phyloP scores from a whole-genome alignment of 2,113 vertebrate genomes.

The Corynorhinus townsendii region DNA sequence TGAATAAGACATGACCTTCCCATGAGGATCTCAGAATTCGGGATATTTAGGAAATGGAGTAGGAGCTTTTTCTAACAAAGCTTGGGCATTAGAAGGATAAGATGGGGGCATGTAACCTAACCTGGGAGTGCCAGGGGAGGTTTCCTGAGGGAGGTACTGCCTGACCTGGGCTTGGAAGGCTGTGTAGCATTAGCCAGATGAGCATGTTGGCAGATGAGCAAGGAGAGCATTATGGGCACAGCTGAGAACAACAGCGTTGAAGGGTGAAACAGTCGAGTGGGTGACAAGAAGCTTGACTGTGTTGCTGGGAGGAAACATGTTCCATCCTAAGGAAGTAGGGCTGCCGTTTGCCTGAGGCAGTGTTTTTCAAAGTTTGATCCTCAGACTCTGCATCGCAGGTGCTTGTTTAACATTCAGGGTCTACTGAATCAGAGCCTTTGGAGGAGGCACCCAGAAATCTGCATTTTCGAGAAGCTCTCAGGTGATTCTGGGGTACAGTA shows the following conservation, averaged over 20 bases:
- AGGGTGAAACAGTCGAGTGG: not conserved
- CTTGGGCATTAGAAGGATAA: not conserved
- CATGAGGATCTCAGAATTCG: not conserved
- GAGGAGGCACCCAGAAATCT: not conserved
- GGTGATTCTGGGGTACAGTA: not conserved
- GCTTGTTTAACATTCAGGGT: not conserved
- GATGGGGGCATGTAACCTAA: not conserved
- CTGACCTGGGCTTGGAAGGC: not conserved
- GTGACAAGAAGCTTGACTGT: not conserved
- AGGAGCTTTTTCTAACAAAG: not conserved
- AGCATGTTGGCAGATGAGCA: not conserved
- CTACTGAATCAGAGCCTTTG: not conserved
- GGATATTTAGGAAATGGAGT: not conserved
- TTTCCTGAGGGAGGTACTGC: not conserved
- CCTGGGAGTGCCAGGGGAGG: not conserved
- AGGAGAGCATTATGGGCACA: not conserved
- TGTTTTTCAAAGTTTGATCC: not conserved
- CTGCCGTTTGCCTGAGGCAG: not conserved
- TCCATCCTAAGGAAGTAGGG: not conserved
- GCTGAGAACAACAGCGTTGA: not conserved
- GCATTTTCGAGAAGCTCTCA: not conserved
- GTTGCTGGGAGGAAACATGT: not conserved
- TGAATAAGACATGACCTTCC: not conserved
- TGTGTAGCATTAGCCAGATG: not conserved
- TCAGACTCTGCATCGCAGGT: not conserved